Evolutionary conservation across 2,113 vertebrate species (phyloP).

Genomic region (Oreamnos americanus): DNA sequence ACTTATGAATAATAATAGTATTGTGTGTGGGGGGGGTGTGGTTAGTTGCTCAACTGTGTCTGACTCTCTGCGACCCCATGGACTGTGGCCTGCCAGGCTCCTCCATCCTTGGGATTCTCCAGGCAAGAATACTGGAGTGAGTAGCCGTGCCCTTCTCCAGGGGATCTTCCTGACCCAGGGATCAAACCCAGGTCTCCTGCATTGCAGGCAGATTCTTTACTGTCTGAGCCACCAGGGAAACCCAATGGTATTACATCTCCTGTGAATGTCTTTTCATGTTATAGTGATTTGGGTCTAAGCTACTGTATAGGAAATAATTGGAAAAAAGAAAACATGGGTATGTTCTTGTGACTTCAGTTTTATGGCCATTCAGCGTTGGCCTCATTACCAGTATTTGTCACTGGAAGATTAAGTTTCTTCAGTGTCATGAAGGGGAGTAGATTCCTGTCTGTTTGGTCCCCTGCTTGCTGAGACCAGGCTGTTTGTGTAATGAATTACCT

Average conservation of each 20-base stretch:
- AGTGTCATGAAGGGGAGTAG: accelerated
- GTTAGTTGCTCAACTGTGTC: neutral
- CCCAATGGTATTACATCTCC: accelerated
- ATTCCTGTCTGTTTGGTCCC: too few species aligned
- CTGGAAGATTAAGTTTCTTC: too few species aligned
- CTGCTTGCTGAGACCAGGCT: neutral
- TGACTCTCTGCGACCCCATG: accelerated
- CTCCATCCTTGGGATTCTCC: neutral
- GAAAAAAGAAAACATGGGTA: neutral
- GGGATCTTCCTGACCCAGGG: neutral
- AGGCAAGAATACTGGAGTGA: neutral
- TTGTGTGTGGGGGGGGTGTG: neutral
- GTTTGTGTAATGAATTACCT: neutral
- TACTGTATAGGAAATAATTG: neutral
- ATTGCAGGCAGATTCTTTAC: neutral
- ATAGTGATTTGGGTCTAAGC: neutral
- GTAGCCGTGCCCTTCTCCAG: neutral
- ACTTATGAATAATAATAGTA: neutral
- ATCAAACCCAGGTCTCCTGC: neutral
- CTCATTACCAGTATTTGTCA: neutral
- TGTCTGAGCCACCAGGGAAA: neutral
- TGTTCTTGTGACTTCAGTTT: accelerated
- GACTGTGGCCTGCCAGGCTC: neutral
- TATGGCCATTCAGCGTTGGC: neutral
- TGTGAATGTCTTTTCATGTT: too few species aligned